Evolutionary conservation across 1,140 invertebrate species (phyloP).

Genomic region (Odontomachus brunneus): DNA sequence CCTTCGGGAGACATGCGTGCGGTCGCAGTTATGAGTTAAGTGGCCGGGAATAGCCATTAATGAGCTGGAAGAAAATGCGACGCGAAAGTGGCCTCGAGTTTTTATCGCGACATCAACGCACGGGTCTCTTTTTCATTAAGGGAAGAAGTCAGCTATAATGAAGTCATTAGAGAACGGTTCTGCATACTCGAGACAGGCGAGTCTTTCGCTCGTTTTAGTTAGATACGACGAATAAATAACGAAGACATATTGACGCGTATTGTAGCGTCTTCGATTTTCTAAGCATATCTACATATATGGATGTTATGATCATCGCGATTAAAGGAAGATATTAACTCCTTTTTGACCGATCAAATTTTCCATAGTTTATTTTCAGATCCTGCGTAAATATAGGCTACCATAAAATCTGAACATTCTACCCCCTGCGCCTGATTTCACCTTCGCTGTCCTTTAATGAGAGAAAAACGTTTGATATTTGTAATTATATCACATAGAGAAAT

Average conservation of each 20-base stretch:
- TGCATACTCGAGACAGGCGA: constrained; percentile 5
- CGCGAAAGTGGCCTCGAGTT: neutral
- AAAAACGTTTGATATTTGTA: too few relatives aligned
- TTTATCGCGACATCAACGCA: constrained; percentile 37
- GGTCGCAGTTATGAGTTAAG: neutral
- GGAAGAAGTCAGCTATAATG: constrained; percentile 35
- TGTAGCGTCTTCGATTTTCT: neutral
- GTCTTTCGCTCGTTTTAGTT: constrained; percentile 23
- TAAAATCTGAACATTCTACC: too few relatives aligned
- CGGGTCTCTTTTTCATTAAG: constrained; percentile 53
- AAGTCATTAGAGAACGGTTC: constrained; percentile 31
- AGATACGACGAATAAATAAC: constrained; percentile 25
- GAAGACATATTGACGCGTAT: constrained; percentile 1
- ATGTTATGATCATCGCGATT: neutral
- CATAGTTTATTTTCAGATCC: too few relatives aligned
- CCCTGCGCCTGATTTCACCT: too few relatives aligned
- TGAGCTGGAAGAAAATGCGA: constrained; percentile 13
- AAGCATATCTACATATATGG: neutral
- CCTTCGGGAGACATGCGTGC: neutral
- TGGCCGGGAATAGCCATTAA: constrained; percentile 13
- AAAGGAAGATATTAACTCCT: too few relatives aligned
- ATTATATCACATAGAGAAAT: too few relatives aligned
- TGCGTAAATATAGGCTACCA: too few relatives aligned
- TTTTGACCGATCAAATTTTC: too few relatives aligned
- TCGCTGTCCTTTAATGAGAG: too few relatives aligned